These are phyloP conservation scores for Takifugu ocellatus DNA, from an alignment of 2,797 vertebrate species.

Conservation along the genomic window DNA sequence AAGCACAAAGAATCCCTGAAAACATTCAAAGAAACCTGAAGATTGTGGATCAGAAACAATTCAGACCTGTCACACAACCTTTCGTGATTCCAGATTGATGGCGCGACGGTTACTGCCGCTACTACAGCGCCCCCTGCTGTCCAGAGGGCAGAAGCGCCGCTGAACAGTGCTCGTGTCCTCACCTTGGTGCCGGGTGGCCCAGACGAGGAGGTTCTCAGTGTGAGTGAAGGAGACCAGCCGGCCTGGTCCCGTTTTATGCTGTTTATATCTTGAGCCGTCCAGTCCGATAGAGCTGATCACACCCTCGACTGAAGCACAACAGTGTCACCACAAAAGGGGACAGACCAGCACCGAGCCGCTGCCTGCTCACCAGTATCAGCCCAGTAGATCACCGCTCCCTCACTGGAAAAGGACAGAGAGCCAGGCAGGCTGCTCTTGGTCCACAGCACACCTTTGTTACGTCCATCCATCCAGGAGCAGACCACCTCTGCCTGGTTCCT, in stretches of 20 bases:
- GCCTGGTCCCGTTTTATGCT: conserved; percentile 72
- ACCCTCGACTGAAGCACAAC: conserved; percentile 50
- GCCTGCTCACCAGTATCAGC: conserved; percentile 78
- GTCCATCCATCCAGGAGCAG: conserved; percentile 87
- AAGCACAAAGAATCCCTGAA: neutral
- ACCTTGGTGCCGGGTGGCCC: conserved; percentile 79
- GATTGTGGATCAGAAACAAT: too few relatives aligned
- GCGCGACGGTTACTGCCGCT: too few relatives aligned
- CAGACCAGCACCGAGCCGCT: neutral
- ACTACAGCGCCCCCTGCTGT: conserved; percentile 48
- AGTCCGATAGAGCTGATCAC: conserved; percentile 66
- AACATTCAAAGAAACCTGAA: too few relatives aligned
- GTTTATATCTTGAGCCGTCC: conserved; percentile 76
- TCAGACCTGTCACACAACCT: too few relatives aligned
- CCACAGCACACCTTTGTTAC: conserved; percentile 74
- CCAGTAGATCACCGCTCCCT: conserved; percentile 83
- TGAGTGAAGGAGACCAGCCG: conserved; percentile 73
- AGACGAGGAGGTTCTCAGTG: conserved; percentile 79
- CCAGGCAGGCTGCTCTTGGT: conserved; percentile 69
- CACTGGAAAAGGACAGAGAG: conserved; percentile 76
- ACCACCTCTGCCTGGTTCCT: conserved; percentile 49
- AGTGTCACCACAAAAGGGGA: neutral
- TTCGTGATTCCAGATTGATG: too few relatives aligned
- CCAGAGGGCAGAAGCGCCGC: neutral
- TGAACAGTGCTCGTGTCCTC: neutral